These are phyloP conservation scores for Drosophila equinoxialis DNA, from an alignment of 1,140 invertebrate species.

Conservation along the genomic window DNA sequence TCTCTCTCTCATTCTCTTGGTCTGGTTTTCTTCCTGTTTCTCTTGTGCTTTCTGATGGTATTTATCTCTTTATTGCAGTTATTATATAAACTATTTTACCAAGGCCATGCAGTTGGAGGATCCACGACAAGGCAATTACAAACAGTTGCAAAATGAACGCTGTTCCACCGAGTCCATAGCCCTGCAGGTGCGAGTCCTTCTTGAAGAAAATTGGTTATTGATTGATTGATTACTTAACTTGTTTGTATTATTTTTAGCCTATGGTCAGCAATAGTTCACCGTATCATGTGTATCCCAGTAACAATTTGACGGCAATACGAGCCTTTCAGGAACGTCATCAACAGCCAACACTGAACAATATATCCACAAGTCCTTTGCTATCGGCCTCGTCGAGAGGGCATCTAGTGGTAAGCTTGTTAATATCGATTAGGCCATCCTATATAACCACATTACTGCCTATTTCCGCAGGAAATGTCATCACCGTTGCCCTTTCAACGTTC, in stretches of 20 bases:
- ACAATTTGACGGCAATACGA: conserved; percentile 77
- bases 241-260: conserved; percentile 44
- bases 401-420: conserved; percentile 49
- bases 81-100: conserved; percentile 90
- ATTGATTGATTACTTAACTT: conserved; percentile 17
- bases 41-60: not conserved
- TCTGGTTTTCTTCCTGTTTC: not conserved
- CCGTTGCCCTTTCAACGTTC: conserved; percentile 83
- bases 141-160: conserved; percentile 84
- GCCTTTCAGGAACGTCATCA: conserved; percentile 75
- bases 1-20: not conserved
- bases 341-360: conserved; percentile 69
- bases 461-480: conserved; percentile 76
- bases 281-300: conserved; percentile 81
- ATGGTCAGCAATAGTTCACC: conserved; percentile 74
- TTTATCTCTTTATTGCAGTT: conserved; percentile 84
- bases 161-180: conserved; percentile 85
- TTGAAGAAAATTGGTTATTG: conserved; percentile 35
- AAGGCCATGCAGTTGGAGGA: conserved; percentile 89
- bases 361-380: conserved; percentile 79
- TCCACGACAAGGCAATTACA: conserved; percentile 85
- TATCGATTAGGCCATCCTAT: too few relatives aligned
- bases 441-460: too few relatives aligned
- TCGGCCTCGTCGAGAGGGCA: conserved; percentile 70
- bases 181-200: conserved; percentile 83